Conservation (phyloP, 92 coral and sea anemone genomes). For the Metridium senile region DNA sequence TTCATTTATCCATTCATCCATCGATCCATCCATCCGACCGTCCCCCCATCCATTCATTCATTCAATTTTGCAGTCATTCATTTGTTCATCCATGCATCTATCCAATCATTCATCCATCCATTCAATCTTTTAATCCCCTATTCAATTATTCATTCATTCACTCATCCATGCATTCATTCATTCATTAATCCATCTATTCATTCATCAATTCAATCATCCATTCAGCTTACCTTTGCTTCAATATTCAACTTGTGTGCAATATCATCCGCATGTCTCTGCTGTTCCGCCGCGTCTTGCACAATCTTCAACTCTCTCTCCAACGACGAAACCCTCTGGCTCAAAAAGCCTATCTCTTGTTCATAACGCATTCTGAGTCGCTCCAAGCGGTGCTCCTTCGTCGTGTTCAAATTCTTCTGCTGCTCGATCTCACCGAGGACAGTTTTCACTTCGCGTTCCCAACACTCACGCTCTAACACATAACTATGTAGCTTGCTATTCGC, state of each 20-base stretch:
- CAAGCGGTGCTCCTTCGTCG: constrained; percentile 71
- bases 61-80: no score
- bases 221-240: constrained; percentile 58
- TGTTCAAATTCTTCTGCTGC: constrained; percentile 73
- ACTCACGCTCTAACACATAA: constrained; percentile 81
- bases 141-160: no score
- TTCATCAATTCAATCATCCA: no score
- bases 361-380: constrained; percentile 80
- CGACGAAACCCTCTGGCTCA: constrained; percentile 71
- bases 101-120: no score
- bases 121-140: no score
- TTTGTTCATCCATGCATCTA: no score
- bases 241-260: constrained; percentile 66
- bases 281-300: constrained; percentile 74
- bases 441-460: constrained; percentile 89
- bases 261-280: constrained; percentile 88
- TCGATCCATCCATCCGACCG: no score
- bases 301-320: constrained; percentile 73
- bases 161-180: no score
- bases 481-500: constrained; percentile 88
- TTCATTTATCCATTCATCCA: no score
- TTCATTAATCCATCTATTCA: no score
- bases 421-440: constrained; percentile 78
- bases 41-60: no score
- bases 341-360: constrained; percentile 74